Base-by-base conservation (phyloP, 2,888 invertebrate species). In the Agapetus fuscipes region DNA sequence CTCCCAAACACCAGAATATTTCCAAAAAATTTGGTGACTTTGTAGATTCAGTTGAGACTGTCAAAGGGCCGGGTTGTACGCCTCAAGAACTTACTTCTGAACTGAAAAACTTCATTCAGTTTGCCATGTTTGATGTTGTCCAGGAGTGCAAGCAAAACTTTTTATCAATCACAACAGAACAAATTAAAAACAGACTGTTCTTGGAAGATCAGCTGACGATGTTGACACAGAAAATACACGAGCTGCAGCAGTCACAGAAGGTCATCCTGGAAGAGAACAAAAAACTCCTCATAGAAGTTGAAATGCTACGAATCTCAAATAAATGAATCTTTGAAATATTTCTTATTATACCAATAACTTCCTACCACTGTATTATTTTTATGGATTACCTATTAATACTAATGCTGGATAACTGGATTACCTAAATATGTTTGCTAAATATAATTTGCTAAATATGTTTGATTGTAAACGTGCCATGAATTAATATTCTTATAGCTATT, bases 211-310 rank as follows among this genome's bases (percentile, higher is more conserved):
- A 68, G 41, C 49, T 70, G 17, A 36, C 53, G 3, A 52, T 48
- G 1, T 56, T 69, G 55, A 58, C 51, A 46, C 57, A 60, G 10
- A 61, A 66, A 48, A 56, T 70, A 41, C 54, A 62, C 33, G 54
- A 51, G 39, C 52, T 67, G 43, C 52, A 58, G 28, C 58, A 61
- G 34, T 64, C 61, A 47, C 66, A 69, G 50, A 62, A 59, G 48
- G 56, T 58, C 33, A 56, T 73, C 42, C 48, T 70, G 17, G 71
- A 72, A 51, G 64, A 66, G 20, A 73, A 72, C 50, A 62, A 66
- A 48, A 66, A 61, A 50, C 56, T 73, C 16, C 58, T 62, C 2
- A 58, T 68, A 20, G 68, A 68, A 56, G 56, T 72, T 43, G 65
- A 68, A 45, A 60, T 64, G 49, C 52, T 72, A 39, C 69, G 46